Base-by-base conservation (phyloP, 1,140 invertebrate genomes). In the Trichogramma pretiosum region DNA sequence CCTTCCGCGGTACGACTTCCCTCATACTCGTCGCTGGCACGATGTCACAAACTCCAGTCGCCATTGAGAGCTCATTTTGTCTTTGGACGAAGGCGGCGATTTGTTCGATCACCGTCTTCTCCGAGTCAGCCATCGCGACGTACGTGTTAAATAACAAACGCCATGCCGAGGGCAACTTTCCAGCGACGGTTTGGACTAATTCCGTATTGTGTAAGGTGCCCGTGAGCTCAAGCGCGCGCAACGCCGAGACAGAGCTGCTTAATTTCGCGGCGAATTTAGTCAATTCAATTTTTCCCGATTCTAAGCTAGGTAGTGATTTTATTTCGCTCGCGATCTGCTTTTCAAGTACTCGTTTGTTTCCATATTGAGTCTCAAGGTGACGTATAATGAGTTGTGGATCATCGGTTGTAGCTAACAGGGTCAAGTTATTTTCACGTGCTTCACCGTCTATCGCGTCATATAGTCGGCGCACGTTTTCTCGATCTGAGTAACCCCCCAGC, bases 391-490 rank as follows among this genome's bases (percentile, higher is more conserved):
- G 8, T 9, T 3, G 3, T 2, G 30, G 5, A 9, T 34, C 32
- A 7, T n/a, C 8, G 3, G 3, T 10, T 9, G 41, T 44, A 16
- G 30, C 41, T 28, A 44, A 17, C 19, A 44, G 11, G 5, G 41
- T 14, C 9, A 13, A 11, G 4, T 34, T 32, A 3, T 13, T 2
- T 18, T 44, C 30, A 11, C 32, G 30, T 14, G 32, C 41, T 16
- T 44, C 32, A 2, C 41, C 41, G 13, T 34, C 9, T 11, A 44
- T 16, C 3, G 41, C 30, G 7, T 3, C 9, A 35, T 34, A 34
- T n/a, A 44, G 22, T 34, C 41, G 30, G 3, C n/a, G 1, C n/a
- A 35, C 13, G 17, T 44, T 44, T 35, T 44, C 32, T 14, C 24
- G 28, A 10, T 44, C 21, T 10, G 3, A 14, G 24, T 34, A 44